Base-by-base conservation (phyloP, 2,888 invertebrate species). In the Cetonia aurata region DNA sequence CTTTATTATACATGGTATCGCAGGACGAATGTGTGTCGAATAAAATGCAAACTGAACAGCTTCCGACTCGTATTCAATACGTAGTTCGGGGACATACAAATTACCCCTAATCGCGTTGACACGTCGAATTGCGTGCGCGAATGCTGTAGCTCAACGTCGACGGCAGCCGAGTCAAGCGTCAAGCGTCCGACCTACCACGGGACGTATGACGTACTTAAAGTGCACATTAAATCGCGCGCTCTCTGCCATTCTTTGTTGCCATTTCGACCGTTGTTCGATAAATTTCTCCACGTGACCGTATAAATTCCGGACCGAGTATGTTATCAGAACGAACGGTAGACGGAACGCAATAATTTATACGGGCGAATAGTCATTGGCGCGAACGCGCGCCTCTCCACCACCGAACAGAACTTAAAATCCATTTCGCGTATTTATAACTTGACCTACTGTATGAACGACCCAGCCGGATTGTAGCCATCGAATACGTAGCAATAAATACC, bases 81-180 rank as follows among this genome's bases (percentile, higher is more conserved):
- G 69, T 50, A 69, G 31, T 52, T 60, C 53, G 60, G 53, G 60
- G 4, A 44, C 67, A 48, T 62, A 56, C 74, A 67, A 73, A 75
- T 73, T 72, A 77, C 77, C 53, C 70, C 73, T 76, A 76, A 77
- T 74, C 75, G 75, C 71, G 70, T 69, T 71, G 73, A 44, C 71
- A 71, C 75, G 73, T 62, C 25, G 74, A 69, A 72, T 78, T 75
- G 77, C 77, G 77, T 78, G 77, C 73, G 72, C 70, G 71, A 73
- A 74, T 76, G 77, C 76, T 73, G 77, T 78, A 78, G 77, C 74
- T 76, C 75, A 75, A 44, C 55, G 55, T 15, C 53, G 33, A 33
- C 52, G 55, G 62, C 66, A 66, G 68, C 48, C 33, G 44, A 42
- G 72, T 71, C 69, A 74, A 72, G 72, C 72, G 72, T 69, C 71